A percentile compares a stretch with the other conserved stretches of the same genome.
Conservation (phyloP, 2,797 vertebrate genomes). For the Xenentodon cancila region DNA sequence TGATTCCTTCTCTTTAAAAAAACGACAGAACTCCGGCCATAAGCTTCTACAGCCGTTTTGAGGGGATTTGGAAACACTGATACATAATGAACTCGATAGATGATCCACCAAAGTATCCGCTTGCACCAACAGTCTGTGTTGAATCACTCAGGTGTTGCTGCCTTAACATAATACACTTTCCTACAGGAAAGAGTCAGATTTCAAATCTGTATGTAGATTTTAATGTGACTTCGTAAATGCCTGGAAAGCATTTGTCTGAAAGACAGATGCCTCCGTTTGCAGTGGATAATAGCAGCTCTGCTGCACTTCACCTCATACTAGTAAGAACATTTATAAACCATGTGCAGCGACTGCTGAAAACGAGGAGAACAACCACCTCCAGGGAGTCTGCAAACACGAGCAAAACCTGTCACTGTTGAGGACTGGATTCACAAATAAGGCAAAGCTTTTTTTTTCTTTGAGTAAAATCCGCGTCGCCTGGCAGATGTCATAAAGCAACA, state of each 20-base stretch:
- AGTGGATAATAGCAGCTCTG: too few relatives aligned
- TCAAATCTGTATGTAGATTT: neutral
- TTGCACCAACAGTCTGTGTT: neutral
- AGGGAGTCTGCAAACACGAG: neutral
- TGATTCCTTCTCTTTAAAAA: too few relatives aligned
- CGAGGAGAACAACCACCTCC: neutral
- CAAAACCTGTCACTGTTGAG: neutral
- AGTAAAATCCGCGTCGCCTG: slow-evolving; percentile 23
- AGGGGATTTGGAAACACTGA: too few relatives aligned
- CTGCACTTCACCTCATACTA: too few relatives aligned
- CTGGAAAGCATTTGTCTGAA: neutral
- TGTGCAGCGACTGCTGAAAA: neutral
- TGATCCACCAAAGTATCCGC: neutral
- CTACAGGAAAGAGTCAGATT: neutral
- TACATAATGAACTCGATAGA: too few relatives aligned
- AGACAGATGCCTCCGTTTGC: neutral
- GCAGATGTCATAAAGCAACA: slow-evolving; percentile 65
- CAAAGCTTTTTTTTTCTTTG: neutral
- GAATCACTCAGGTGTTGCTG: slow-evolving; percentile 10
- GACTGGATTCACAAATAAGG: neutral
- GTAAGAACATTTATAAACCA: too few relatives aligned
- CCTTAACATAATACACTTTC: neutral
- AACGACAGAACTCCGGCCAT: too few relatives aligned
- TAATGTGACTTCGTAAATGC: neutral
- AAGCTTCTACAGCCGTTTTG: too few relatives aligned